Base-by-base conservation (phyloP, 1,140 invertebrate species). In the Hyposmocoma kahamanoa region DNA sequence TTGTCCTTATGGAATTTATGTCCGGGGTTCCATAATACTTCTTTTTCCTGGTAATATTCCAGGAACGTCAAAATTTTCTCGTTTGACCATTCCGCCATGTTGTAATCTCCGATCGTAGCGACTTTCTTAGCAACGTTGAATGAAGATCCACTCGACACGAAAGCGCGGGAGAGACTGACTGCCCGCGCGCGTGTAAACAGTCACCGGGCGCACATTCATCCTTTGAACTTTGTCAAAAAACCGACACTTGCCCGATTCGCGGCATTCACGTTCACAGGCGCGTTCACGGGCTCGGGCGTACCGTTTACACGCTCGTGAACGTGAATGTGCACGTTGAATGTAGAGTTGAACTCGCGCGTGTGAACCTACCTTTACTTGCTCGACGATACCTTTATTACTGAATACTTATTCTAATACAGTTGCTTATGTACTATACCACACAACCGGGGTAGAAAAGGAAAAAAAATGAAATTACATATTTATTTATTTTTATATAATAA, bases 161-260 rank as follows among this genome's bases (percentile, higher is more conserved):
- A 39, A 41, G 41, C 44, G 34, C 43, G 42, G 34, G 15, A 42
- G n/a, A 22, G 28, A 49, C 45, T 53, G 39, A 51, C 17, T 44
- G 39, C 47, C 42, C 9, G 17, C 56, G 21, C 50, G 39, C 50
- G 19, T 50, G 50, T 42, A 42, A 42, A 22, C 13, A 22, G 4
- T 3, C 13, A 20, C 11, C 41, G 24, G 46, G 28, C 50, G 50
- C 55, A 43, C 46, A 53, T 45, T 22, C 46, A 41, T 26, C 49
- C 57, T 56, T 53, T 58, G 47, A 58, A 34, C 39, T 50, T 18
- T 15, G 38, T 42, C 24, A 17, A 53, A 58, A 58, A 53, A 51
- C 47, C 50, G 42, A 53, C 50, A 58, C 50, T 57, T 8, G 45
- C 49, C 17, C 46, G 50, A 53, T 53, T 46, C 50, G 45, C 22